These are phyloP conservation scores for Doryteuthis pealeii DNA, from an alignment of 1,140 invertebrate species.

Conservation along the genomic window DNA sequence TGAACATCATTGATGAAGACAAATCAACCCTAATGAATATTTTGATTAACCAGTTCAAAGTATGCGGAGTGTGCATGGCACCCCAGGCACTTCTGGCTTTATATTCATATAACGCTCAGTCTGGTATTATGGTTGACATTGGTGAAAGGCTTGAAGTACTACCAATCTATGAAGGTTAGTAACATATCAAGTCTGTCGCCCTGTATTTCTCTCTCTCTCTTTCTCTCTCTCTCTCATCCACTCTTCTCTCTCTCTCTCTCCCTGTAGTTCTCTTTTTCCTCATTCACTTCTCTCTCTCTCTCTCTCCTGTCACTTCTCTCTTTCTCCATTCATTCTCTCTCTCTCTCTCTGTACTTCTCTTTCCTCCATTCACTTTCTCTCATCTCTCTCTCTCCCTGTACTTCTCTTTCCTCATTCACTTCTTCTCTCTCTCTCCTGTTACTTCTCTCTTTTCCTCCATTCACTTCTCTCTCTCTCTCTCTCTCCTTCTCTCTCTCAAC, in stretches of 20 bases:
- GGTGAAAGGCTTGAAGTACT: constrained; percentile 69
- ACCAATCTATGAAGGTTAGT: constrained; percentile 67
- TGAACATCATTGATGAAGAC: constrained; percentile 60
- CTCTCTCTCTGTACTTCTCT: too few relatives aligned
- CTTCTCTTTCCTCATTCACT: too few relatives aligned
- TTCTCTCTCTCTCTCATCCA: neutral
- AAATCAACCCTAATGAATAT: constrained; percentile 58
- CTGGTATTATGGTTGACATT: constrained; percentile 69
- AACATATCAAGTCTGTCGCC: neutral
- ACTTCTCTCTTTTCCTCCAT: too few relatives aligned
- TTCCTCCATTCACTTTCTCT: too few relatives aligned
- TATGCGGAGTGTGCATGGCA: constrained; percentile 64
- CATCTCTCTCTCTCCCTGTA: too few relatives aligned
- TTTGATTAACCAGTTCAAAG: constrained; percentile 59
- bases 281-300: too few relatives aligned
- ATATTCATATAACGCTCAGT: constrained; percentile 68
- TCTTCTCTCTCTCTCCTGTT: too few relatives aligned
- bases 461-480: too few relatives aligned
- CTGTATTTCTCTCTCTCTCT: constrained; percentile 4
- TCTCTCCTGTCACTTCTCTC: too few relatives aligned
- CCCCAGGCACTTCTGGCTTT: constrained; percentile 67
- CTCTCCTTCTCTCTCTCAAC: too few relatives aligned
- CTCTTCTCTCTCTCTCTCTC: neutral
- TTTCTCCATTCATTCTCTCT: too few relatives aligned
- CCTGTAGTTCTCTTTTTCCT: neutral